A percentile compares a stretch with the other conserved stretches of the same genome.
Evolutionary conservation across 2,113 vertebrate species (phyloP).

Genomic region (Penelope pileata): DNA sequence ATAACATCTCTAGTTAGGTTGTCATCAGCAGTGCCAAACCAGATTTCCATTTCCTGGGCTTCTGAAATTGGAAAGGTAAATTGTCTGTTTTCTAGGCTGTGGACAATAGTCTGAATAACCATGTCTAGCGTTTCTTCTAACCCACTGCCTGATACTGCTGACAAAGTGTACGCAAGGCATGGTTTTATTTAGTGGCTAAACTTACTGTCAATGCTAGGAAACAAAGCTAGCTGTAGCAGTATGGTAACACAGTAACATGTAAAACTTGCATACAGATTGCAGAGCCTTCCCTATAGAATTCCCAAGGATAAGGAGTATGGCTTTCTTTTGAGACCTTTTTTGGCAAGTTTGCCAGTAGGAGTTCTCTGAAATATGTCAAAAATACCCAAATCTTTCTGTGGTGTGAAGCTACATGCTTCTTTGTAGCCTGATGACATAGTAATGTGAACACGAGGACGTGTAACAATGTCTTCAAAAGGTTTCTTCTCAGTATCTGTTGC

Average conservation of each 20-base stretch:
- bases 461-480: not conserved
- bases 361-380: not conserved
- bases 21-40: constrained; percentile 95
- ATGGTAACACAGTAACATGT: not conserved
- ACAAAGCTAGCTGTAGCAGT: not conserved
- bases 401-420: not conserved
- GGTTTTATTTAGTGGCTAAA: not conserved
- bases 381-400: not conserved
- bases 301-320: not conserved
- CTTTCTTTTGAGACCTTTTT: not conserved
- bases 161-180: not conserved
- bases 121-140: not conserved
- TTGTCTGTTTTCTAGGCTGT: not conserved
- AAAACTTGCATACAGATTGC: not conserved
- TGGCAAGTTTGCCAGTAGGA: not conserved
- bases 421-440: not conserved
- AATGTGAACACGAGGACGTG: not conserved
- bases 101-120: not conserved
- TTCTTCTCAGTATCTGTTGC: not conserved
- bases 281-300: not conserved
- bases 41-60: constrained; percentile 96
- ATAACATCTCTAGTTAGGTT: constrained; percentile 94
- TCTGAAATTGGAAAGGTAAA: constrained; percentile 96
- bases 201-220: not conserved
- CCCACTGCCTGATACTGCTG: not conserved